Percentiles rank a stretch among this genome's conserved stretches.
phyloP scores from a whole-genome alignment of 2,797 vertebrate species.

The Xerus rutilus region DNA sequence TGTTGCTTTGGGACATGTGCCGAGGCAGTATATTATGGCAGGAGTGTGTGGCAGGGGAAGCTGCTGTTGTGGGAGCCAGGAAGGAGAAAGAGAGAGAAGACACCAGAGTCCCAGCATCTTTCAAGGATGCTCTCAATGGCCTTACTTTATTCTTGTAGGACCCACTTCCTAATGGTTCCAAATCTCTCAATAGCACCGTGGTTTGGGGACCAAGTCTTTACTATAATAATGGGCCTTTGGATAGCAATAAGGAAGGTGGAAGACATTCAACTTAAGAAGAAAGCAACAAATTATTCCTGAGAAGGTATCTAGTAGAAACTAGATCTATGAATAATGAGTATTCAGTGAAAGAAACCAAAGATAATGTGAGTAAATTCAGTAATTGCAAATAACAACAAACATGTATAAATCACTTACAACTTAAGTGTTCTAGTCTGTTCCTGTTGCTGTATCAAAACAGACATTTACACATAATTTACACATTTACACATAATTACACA shows the following conservation, averaged over 20 bases:
- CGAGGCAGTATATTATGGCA: background rate
- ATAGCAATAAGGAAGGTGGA: background rate
- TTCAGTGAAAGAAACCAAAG: background rate
- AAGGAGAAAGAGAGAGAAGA: background rate
- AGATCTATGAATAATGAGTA: background rate
- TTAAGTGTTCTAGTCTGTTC: background rate
- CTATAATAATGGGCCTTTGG: background rate
- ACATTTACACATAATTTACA: background rate
- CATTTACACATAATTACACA: background rate
- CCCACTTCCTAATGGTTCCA: background rate
- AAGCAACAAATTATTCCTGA: background rate
- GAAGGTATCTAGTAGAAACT: background rate
- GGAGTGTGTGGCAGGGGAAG: background rate
- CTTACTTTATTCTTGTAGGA: background rate
- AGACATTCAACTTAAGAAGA: background rate
- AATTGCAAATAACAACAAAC: background rate
- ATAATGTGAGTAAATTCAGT: background rate
- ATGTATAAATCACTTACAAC: background rate
- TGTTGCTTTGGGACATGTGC: background rate
- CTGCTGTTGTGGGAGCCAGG: background rate
- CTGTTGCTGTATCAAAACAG: background rate
- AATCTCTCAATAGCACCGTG: background rate
- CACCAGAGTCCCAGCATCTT: accelerated
- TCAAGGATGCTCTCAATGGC: too few relatives aligned
- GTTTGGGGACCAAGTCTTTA: background rate